Base-by-base conservation (phyloP, 2,113 vertebrate species). In the Noctilio leporinus region DNA sequence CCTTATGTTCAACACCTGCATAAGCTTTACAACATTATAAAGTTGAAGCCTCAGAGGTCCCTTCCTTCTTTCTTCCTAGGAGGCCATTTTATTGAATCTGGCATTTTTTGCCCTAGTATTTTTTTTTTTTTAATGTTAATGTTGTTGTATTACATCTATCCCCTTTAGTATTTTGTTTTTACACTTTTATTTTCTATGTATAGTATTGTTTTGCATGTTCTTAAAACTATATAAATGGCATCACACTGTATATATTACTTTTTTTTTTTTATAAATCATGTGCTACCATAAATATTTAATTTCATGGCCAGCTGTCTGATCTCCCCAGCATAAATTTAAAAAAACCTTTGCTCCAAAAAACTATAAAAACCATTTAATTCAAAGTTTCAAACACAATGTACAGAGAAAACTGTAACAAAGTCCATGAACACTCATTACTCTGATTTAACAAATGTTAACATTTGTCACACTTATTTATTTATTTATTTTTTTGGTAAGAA, bases 321-420 rank as follows among this genome's bases (percentile, higher is more conserved):
- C 20, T 86, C 80, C 64, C 80, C 12, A 70, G 64, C 45, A 90
- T 33, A 90, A 38, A 70, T 47, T 91, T 38, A 5, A 47, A 78
- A 78, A 84, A 49, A 73, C 7, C 57, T 80, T 30, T 85, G 45
- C 55, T 80, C 35, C 24, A 78, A 67, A 43, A 81, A 87, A 73
- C 30, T 67, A 5, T 83, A 86, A 82, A 91, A 83, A 72, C n/a
- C 53, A 83, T 77, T 89, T 90, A 45, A 55, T 38, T 57, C 47
- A 91, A 59, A 92, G 76, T 95, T 96, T 89, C 69, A 47, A 70
- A 70, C 19, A 95, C 78, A 57, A 91, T 90, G 28, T 57, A 51
- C 8, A 80, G 64, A 77, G 45, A 86, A 72, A 80, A 64, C 89
- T 69, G 53, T 22, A 95, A 81, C 33, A 51, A 72, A 73, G 67